A percentile compares a stretch with the other conserved stretches of the same genome.
These are phyloP conservation scores for Babyrousa celebensis DNA, from an alignment of 2,797 vertebrate genomes.

Conservation along the genomic window DNA sequence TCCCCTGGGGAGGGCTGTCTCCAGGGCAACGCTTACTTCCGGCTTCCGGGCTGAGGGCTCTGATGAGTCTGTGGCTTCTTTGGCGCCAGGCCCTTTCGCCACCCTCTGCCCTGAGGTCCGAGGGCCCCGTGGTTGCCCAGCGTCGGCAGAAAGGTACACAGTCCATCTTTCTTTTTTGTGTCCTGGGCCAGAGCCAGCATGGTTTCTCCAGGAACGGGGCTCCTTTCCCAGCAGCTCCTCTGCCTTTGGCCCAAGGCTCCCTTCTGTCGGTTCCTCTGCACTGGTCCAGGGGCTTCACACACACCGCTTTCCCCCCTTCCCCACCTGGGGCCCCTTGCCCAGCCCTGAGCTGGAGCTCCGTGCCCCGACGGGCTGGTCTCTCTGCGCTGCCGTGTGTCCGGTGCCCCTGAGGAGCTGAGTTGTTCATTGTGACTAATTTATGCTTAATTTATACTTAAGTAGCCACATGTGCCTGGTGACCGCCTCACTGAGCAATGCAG, in stretches of 20 bases:
- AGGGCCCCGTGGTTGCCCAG: background rate
- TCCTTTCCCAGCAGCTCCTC: background rate
- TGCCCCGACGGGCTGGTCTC: accelerated
- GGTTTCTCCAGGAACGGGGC: accelerated
- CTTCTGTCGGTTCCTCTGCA: accelerated
- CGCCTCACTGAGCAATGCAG: accelerated
- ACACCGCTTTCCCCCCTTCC: background rate
- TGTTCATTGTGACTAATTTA: background rate
- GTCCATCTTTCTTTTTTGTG: background rate
- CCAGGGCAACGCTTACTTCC: background rate
- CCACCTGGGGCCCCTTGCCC: accelerated
- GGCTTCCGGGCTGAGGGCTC: background rate
- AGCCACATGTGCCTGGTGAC: background rate
- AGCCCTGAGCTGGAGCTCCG: accelerated
- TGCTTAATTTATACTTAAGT: background rate
- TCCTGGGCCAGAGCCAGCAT: background rate
- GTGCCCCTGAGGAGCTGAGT: background rate
- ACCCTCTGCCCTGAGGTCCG: accelerated
- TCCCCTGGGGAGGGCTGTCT: background rate
- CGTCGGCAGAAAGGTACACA: background rate
- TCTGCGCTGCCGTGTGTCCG: accelerated
- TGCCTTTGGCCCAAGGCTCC: background rate
- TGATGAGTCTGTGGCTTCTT: background rate
- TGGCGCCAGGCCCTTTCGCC: background rate
- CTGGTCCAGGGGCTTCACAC: accelerated